Evolutionary conservation across 2,797 vertebrate genomes (phyloP).

Genomic region (Picus viridis): DNA sequence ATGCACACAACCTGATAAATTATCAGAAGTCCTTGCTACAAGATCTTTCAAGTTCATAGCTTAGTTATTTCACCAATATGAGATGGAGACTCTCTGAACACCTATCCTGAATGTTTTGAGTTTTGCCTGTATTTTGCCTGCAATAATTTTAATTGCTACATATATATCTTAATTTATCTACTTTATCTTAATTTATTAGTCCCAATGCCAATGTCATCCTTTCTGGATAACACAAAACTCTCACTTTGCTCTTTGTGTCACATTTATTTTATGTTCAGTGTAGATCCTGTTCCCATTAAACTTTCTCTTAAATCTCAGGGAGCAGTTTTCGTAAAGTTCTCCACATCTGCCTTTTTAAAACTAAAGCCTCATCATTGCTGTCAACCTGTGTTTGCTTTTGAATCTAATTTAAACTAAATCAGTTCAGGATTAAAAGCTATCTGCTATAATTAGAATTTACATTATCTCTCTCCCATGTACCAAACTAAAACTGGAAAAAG

Average conservation of each 20-base stretch:
- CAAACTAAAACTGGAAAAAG: not conserved
- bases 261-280: not conserved
- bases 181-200: not conserved
- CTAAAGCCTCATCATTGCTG: not conserved
- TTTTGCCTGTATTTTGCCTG: not conserved
- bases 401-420: slow-evolving; percentile 15
- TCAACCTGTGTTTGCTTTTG: not conserved
- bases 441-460: not conserved
- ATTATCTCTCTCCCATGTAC: not conserved
- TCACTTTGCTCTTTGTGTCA: not conserved
- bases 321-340: not conserved
- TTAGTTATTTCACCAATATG: not conserved
- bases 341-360: not conserved
- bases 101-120: not conserved
- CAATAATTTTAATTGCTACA: not conserved
- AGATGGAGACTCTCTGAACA: not conserved
- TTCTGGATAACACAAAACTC: not conserved
- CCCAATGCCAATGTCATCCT: not conserved
- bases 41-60: not conserved
- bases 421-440: not conserved
- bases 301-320: not conserved
- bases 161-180: not conserved
- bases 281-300: not conserved
- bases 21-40: not conserved
- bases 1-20: not conserved